phyloP scores from a whole-genome alignment of 1,140 invertebrate genomes.

The Euura saliciscinereae region DNA sequence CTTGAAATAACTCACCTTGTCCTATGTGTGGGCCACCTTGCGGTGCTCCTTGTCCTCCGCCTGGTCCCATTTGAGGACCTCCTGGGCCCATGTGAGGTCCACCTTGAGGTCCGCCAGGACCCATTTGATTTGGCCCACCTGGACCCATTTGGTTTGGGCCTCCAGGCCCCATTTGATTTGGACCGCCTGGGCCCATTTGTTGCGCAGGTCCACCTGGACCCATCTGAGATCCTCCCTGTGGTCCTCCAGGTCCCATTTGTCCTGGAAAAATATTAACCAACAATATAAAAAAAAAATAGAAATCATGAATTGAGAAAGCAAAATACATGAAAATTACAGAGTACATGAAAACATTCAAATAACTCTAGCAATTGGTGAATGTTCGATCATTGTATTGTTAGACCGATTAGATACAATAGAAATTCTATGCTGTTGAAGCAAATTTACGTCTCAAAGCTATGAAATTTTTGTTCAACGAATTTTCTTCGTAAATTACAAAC shows the following conservation, averaged over 20 bases:
- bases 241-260: constrained; percentile 26
- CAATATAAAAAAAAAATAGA: too few relatives aligned
- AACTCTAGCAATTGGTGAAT: too few relatives aligned
- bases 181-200: constrained; percentile 37
- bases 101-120: constrained; percentile 22
- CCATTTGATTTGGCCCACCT: constrained; percentile 35
- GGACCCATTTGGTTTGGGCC: constrained; percentile 34
- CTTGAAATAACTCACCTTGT: background rate
- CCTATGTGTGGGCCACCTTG: background rate
- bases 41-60: constrained; percentile 26
- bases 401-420: too few relatives aligned
- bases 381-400: too few relatives aligned
- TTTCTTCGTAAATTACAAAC: constrained; percentile 25
- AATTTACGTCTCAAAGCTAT: too few relatives aligned
- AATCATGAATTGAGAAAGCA: too few relatives aligned
- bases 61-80: constrained; percentile 25
- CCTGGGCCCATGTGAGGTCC: constrained; percentile 28
- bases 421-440: too few relatives aligned
- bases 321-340: too few relatives aligned
- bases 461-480: background rate
- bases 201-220: constrained; percentile 23
- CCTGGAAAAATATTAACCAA: background rate
- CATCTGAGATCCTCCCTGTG: constrained; percentile 14
- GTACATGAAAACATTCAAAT: too few relatives aligned
- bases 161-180: constrained; percentile 33